phyloP scores from a whole-genome alignment of 1,140 invertebrate genomes.

The Zaprionus ghesquierei region DNA sequence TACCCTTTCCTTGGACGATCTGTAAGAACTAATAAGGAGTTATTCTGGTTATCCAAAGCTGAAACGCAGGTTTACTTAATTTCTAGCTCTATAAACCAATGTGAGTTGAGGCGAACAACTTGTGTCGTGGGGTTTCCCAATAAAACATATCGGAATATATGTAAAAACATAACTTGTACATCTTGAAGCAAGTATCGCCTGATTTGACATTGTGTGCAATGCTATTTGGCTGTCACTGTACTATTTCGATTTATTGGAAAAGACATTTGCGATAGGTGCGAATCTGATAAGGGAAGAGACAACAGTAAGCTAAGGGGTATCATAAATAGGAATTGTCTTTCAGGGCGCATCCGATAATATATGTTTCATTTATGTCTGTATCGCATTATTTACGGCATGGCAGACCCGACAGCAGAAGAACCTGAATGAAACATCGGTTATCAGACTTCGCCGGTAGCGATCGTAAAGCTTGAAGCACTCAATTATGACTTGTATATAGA shows the following conservation, averaged over 20 bases:
- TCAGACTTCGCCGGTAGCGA: background rate
- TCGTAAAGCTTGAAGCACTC: constrained; percentile 2
- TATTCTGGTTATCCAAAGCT: background rate
- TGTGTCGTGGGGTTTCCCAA: background rate
- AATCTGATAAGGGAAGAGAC: constrained; percentile 4
- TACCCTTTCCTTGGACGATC: too few relatives aligned
- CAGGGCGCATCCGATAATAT: constrained; percentile 11
- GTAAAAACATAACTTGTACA: background rate
- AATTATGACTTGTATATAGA: background rate
- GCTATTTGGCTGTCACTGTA: background rate
- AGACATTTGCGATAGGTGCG: background rate
- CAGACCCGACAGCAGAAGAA: constrained; percentile 19
- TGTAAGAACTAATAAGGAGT: too few relatives aligned
- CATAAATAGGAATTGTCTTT: constrained; percentile 7
- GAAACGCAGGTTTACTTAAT: background rate
- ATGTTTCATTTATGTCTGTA: too few relatives aligned
- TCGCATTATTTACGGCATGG: background rate
- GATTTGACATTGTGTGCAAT: background rate
- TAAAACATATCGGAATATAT: background rate
- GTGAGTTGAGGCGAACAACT: background rate
- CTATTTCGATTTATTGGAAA: background rate
- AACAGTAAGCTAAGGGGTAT: background rate
- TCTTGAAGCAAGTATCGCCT: background rate
- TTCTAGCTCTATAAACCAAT: background rate
- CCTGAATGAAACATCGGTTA: background rate